Conservation (phyloP, 2,113 vertebrate genomes). For the Stictonetta naevosa region DNA sequence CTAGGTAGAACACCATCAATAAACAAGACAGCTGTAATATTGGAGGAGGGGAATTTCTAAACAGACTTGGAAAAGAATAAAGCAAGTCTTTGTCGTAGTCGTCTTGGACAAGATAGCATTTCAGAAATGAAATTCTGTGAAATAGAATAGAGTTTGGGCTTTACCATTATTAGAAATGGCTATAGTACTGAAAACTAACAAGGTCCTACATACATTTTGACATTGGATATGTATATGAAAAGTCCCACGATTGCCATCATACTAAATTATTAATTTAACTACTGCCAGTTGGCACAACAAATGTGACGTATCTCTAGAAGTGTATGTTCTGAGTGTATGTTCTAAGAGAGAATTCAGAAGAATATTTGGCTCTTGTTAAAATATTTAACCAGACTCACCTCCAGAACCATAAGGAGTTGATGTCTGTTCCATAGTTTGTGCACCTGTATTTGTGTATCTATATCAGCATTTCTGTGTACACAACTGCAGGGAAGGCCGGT, state of each 20-base stretch:
- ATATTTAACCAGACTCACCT: neutral
- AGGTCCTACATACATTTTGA: neutral
- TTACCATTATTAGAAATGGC: neutral
- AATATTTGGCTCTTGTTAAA: neutral
- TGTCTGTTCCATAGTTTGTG: neutral
- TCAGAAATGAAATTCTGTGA: neutral
- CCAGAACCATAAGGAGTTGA: neutral
- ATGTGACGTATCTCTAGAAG: neutral
- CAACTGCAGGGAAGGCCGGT: neutral
- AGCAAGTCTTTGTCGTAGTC: neutral
- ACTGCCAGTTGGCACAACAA: neutral
- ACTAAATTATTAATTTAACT: neutral
- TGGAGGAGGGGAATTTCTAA: neutral
- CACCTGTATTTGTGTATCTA: neutral
- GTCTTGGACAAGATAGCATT: neutral
- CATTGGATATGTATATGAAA: neutral
- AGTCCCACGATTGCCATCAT: neutral
- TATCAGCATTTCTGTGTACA: neutral
- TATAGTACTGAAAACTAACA: neutral
- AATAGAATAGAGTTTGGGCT: neutral
- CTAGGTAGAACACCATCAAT: neutral
- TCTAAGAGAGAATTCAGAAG: neutral
- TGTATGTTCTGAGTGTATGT: neutral
- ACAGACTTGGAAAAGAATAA: neutral
- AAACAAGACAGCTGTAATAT: neutral